Evolutionary conservation across 2,888 invertebrate species (phyloP).

Genomic region (Psylliodes chrysocephalus): DNA sequence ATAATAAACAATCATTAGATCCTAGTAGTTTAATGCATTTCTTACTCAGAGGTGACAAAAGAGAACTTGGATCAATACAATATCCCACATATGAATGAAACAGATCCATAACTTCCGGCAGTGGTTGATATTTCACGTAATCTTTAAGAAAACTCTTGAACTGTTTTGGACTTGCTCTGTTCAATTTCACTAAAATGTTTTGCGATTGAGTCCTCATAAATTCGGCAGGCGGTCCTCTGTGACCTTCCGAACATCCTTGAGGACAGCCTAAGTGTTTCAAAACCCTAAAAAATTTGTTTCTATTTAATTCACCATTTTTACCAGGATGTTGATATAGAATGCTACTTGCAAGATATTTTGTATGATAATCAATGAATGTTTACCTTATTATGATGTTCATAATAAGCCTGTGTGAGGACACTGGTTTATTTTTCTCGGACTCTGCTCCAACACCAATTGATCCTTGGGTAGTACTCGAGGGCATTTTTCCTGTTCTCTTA

Average conservation of each 20-base stretch:
- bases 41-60: conserved; percentile 90
- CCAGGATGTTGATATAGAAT: too few relatives aligned
- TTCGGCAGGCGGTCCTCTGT: conserved; percentile 89
- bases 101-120: conserved; percentile 89
- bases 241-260: conserved; percentile 90
- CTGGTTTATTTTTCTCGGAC: conserved; percentile 62
- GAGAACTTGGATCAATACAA: conserved; percentile 89
- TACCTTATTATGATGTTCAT: conserved; percentile 77
- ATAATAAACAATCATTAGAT: too few relatives aligned
- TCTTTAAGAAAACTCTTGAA: conserved; percentile 76
- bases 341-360: too few relatives aligned
- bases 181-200: conserved; percentile 78
- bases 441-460: conserved; percentile 63
- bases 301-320: too few relatives aligned
- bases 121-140: conserved; percentile 80
- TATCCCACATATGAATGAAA: conserved; percentile 96
- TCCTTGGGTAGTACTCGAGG: conserved; percentile 46
- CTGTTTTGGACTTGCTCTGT: conserved; percentile 73
- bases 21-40: conserved; percentile 46
- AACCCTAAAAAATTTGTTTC: conserved; percentile 60
- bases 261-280: conserved; percentile 93
- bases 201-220: conserved; percentile 89
- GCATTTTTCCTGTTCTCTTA: conserved; percentile 49
- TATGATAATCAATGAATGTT: too few relatives aligned
- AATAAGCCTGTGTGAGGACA: conserved; percentile 76